phyloP scores from a whole-genome alignment of 2,797 vertebrate genomes.

The Artibeus jamaicensis region DNA sequence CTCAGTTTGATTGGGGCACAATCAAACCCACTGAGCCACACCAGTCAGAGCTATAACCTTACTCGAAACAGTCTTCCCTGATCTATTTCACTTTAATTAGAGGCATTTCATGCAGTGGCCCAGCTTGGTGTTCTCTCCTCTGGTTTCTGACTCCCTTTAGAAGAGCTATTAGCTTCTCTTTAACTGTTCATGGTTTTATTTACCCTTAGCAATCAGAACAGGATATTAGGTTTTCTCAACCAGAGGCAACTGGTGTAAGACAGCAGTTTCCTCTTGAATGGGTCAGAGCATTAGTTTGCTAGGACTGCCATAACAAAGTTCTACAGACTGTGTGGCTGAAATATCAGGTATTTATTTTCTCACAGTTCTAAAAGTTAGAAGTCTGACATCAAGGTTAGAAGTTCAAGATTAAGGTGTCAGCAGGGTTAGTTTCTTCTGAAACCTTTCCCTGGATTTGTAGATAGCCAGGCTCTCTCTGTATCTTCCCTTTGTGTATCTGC shows the following conservation, averaged over 20 bases:
- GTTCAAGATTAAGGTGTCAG: not conserved
- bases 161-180: not conserved
- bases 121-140: not conserved
- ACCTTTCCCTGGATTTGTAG: not conserved
- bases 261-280: not conserved
- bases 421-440: not conserved
- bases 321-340: not conserved
- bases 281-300: not conserved
- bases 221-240: not conserved
- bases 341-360: not conserved
- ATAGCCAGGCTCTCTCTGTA: not conserved
- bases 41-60: not conserved
- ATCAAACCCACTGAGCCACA: not conserved
- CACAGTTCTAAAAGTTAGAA: not conserved
- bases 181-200: not conserved
- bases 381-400: not conserved
- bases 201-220: not conserved
- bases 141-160: not conserved
- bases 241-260: not conserved
- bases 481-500: not conserved
- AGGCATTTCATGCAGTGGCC: not conserved
- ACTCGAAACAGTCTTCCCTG: not conserved
- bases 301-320: not conserved
- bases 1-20: not conserved
- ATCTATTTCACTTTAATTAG: not conserved